Evolutionary conservation across 2,797 vertebrate species (phyloP).

Genomic region (Melanotaenia parkinsoni): DNA sequence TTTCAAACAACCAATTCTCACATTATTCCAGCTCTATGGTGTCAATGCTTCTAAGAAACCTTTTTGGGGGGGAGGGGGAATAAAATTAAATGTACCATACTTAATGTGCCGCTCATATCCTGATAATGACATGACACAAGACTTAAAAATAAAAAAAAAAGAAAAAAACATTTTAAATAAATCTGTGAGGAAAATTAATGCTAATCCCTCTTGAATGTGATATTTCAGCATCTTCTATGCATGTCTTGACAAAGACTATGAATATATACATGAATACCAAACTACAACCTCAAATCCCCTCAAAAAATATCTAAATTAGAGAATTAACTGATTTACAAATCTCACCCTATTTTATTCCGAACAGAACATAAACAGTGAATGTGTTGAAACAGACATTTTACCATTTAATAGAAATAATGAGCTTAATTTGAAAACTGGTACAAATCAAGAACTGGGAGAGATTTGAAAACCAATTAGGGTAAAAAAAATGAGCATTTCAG

Average conservation of each 20-base stretch:
- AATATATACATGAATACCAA: background rate
- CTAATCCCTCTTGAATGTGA: constrained; percentile 29
- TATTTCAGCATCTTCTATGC: background rate
- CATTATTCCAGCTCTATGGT: constrained; percentile 32
- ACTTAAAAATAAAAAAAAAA: constrained; percentile 20
- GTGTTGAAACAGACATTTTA: no score
- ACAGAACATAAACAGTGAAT: no score
- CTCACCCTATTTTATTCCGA: background rate
- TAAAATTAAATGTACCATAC: constrained; percentile 18
- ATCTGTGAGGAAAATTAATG: constrained; percentile 7
- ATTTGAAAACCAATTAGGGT: no score
- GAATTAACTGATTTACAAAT: background rate
- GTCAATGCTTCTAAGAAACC: constrained; percentile 42
- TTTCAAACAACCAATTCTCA: constrained; percentile 50
- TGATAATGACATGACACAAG: constrained; percentile 21
- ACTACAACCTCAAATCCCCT: background rate
- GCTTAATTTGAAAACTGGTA: no score
- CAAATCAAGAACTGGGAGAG: no score
- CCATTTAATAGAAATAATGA: background rate
- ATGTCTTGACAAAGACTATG: background rate
- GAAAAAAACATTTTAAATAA: background rate
- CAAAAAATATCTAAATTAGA: background rate
- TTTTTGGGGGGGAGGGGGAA: background rate
- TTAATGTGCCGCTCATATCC: constrained; percentile 5
- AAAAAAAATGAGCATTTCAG: no score